Evolutionary conservation across 2,113 vertebrate species (phyloP).

Genomic region (Isurus oxyrinchus): DNA sequence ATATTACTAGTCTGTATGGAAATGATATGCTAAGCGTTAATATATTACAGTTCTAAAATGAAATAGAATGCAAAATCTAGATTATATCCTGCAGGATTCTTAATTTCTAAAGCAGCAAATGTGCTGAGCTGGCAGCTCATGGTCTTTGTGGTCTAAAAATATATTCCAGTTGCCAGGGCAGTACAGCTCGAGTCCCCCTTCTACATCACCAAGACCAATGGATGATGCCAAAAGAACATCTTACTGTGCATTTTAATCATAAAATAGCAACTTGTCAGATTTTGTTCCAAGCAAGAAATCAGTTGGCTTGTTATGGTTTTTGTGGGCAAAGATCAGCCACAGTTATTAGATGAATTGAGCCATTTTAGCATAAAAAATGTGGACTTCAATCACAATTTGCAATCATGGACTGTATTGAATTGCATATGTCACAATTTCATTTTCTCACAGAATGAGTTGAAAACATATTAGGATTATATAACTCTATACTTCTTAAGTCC

Average conservation of each 20-base stretch:
- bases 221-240: not conserved
- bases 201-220: not conserved
- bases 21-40: not conserved
- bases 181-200: not conserved
- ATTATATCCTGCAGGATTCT: not conserved
- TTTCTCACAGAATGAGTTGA: not conserved
- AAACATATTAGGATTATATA: not conserved
- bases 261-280: not conserved
- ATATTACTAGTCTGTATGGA: not conserved
- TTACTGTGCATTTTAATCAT: not conserved
- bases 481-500: not conserved
- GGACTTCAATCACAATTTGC: not conserved
- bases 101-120: not conserved
- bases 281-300: not conserved
- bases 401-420: not conserved
- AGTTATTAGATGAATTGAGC: not conserved
- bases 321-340: not conserved
- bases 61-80: not conserved
- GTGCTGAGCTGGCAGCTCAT: not conserved
- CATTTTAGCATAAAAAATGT: not conserved
- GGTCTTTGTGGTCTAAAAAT: not conserved
- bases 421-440: not conserved
- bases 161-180: not conserved
- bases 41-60: not conserved
- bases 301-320: not conserved